Base-by-base conservation (phyloP, 2,888 invertebrate genomes). In the Dexiosoma caninum region DNA sequence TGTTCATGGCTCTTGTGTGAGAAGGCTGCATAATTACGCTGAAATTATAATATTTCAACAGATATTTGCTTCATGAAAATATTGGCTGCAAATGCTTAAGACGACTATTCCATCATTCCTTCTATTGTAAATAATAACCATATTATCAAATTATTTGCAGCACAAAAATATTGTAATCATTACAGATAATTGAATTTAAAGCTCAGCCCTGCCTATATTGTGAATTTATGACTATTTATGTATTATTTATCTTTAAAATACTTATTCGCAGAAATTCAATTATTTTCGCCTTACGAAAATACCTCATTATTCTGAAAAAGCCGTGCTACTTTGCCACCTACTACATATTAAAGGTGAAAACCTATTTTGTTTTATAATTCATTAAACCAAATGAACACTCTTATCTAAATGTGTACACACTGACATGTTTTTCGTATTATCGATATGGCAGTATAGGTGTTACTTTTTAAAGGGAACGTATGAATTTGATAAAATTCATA, bases 351-450 rank as follows among this genome's bases (percentile, higher is more conserved):
- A 12, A 21, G 12, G 9, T 2, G 10, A 30, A 9, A 46, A 6
- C 32, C 46, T 23, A 46, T 5, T 42, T 67, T 44, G 44, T 19
- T 71, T 60, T 40, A 71, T 60, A 60, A 51, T 32, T 42, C 62
- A 72, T 72, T 51, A 53, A 62, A 53, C 23, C 42, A 44, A 72
- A 62, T 53, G 16, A 64, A 51, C 14, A 62, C 7, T 72, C 44
- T 44, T 27, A 44, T 53, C 32, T 16, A 8, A 6, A 23, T 19
- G 14, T 35, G 32, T 23, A 19, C 4, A 51, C 51, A 51, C 10
- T 8, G 19, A 30, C 32, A 30, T 2, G 19, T 8, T 40, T 14
- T 9, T 32, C 1, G 8, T 14, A 23, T 21, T 9, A 30, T 27
- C 6, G n/a, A n/a, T 30, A 32, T 60, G 21, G n/a, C n/a, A 60